Conservation (phyloP, 1,140 invertebrate species). For the Homalodisca vitripennis region DNA sequence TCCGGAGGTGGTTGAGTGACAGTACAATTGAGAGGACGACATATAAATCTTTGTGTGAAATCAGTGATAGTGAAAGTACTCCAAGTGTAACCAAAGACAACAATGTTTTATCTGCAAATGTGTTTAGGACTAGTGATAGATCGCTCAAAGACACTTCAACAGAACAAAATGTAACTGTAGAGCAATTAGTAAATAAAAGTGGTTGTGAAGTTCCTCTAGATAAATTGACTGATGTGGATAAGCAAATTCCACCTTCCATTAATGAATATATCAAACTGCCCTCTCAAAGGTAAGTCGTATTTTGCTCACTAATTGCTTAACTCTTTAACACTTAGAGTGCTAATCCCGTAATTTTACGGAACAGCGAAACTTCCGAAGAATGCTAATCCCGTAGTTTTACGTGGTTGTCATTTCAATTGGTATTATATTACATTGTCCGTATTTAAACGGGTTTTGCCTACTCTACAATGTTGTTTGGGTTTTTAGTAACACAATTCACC, state of each 20-base stretch:
- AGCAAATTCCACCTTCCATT: neutral
- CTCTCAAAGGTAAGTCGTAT: neutral
- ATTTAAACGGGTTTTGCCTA: too few relatives aligned
- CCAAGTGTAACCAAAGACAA: neutral
- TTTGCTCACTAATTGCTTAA: too few relatives aligned
- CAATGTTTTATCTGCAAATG: neutral
- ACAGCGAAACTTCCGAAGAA: too few relatives aligned
- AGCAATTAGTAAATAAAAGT: neutral
- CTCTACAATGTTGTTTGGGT: too few relatives aligned
- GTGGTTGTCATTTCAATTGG: too few relatives aligned
- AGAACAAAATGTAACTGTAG: neutral
- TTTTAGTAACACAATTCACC: too few relatives aligned
- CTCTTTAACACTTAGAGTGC: too few relatives aligned
- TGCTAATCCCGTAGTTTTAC: too few relatives aligned
- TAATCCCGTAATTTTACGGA: too few relatives aligned
- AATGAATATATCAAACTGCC: neutral
- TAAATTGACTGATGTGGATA: neutral
- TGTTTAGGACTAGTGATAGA: conserved; percentile 6
- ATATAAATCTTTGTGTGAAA: neutral
- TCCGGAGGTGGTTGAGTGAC: conserved; percentile 22
- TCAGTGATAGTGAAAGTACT: neutral
- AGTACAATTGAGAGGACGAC: conserved; percentile 38
- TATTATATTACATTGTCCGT: too few relatives aligned
- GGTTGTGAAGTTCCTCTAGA: neutral
- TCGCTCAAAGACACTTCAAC: neutral